Evolutionary conservation across 2,888 invertebrate species (phyloP).

Genomic region (Dasysyrphus tricinctus): DNA sequence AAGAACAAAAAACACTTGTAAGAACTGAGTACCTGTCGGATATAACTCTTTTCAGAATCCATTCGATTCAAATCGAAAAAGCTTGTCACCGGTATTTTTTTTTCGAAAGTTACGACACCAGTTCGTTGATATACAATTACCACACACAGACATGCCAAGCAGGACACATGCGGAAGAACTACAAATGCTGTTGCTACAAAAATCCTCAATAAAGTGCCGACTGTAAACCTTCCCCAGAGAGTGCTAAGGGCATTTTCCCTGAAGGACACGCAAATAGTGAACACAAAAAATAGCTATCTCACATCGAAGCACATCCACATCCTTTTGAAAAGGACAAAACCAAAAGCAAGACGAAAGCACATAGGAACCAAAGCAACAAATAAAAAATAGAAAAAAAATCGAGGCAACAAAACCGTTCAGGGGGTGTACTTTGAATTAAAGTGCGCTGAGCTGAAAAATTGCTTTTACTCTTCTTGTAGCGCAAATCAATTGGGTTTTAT

Average conservation of each 20-base stretch:
- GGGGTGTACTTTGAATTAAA: constrained; percentile 81
- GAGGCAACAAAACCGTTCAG: constrained; percentile 51
- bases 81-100: constrained; percentile 61
- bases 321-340: constrained; percentile 19
- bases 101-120: constrained; percentile 21
- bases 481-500: constrained; percentile 65
- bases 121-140: constrained; percentile 71
- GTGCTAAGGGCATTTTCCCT: constrained; percentile 47
- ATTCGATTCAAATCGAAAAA: constrained; percentile 67
- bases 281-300: constrained; percentile 31
- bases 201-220: constrained; percentile 65
- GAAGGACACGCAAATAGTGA: constrained; percentile 50
- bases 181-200: constrained; percentile 35
- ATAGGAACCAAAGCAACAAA: constrained; percentile 10
- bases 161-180: constrained; percentile 46
- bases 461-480: constrained; percentile 78
- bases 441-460: constrained; percentile 83
- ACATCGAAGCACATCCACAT: constrained; percentile 63
- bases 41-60: constrained; percentile 64
- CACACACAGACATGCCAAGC: constrained; percentile 64
- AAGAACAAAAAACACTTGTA: constrained; percentile 35
- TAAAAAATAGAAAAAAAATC: constrained; percentile 30
- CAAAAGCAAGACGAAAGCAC: constrained; percentile 21
- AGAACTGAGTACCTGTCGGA: constrained; percentile 61
- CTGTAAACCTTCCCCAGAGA: constrained; percentile 54